phyloP scores from a whole-genome alignment of 2,113 vertebrate genomes.

The Xenopus borealis region DNA sequence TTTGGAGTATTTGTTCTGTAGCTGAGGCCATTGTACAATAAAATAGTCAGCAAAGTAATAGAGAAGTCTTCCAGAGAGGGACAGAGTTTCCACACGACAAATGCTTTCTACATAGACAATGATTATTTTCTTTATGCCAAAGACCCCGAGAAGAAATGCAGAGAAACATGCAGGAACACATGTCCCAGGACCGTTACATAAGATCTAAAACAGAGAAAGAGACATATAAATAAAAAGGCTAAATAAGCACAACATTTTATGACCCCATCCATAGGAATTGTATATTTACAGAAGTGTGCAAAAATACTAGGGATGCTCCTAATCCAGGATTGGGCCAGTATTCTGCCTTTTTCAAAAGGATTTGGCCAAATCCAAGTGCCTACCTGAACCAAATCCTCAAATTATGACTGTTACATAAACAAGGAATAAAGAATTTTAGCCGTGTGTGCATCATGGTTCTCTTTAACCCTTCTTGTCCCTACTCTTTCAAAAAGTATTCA shows the following conservation, averaged over 20 bases:
- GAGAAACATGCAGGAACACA: constrained; percentile 85
- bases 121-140: constrained; percentile 82
- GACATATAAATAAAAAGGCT: not conserved
- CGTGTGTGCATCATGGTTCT: too few species aligned
- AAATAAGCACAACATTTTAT: not conserved
- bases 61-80: constrained; percentile 85
- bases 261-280: too few species aligned
- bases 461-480: too few species aligned
- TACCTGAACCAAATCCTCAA: too few species aligned
- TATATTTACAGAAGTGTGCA: too few species aligned
- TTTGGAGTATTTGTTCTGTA: constrained; percentile 84
- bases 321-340: too few species aligned
- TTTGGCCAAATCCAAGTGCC: too few species aligned
- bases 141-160: constrained; percentile 78
- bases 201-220: constrained; percentile 71
- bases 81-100: constrained; percentile 87
- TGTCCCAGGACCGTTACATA: constrained; percentile 95
- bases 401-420: too few species aligned
- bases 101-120: constrained; percentile 92
- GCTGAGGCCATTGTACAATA: constrained; percentile 86
- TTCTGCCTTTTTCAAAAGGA: too few species aligned
- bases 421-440: too few species aligned
- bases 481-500: too few species aligned
- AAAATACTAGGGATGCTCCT: too few species aligned
- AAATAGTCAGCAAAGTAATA: constrained; percentile 84